Evolutionary conservation across 2,113 vertebrate species (phyloP).

Genomic region (Bostrychus sinensis): DNA sequence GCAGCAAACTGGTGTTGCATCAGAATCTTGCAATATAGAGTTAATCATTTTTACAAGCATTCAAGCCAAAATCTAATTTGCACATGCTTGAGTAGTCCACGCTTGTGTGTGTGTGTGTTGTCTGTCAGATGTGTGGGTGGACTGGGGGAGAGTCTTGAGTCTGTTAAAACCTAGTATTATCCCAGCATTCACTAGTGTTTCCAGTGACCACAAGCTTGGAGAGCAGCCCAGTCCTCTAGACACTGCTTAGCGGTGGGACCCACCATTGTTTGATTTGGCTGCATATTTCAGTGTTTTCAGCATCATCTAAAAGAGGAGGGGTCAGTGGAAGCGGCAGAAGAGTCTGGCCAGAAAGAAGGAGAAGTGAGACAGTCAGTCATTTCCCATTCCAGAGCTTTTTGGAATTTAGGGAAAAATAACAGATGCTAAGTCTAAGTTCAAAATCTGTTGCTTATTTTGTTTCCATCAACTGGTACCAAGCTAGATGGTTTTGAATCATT

Average conservation of each 20-base stretch:
- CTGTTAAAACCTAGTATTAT: constrained; percentile 72
- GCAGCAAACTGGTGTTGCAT: constrained; percentile 31
- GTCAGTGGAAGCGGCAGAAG: constrained; percentile 62
- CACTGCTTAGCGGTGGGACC: constrained; percentile 80
- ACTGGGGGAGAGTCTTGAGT: constrained; percentile 40
- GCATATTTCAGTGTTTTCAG: constrained; percentile 79
- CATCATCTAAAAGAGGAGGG: constrained; percentile 77
- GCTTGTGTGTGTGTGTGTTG: constrained; percentile 14
- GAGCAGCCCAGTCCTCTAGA: constrained; percentile 81
- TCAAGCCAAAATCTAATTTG: constrained; percentile 12
- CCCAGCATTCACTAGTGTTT: constrained; percentile 70
- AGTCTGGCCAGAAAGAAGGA: constrained; percentile 64
- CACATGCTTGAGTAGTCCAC: constrained; percentile 11
- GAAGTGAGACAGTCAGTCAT: constrained; percentile 37
- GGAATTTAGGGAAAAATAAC: constrained; percentile 52
- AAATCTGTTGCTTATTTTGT: constrained; percentile 35
- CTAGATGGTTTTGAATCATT: neutral
- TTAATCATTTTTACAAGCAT: constrained; percentile 10
- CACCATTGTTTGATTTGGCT: constrained; percentile 83
- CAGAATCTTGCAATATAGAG: constrained; percentile 22
- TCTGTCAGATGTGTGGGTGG: constrained; percentile 45
- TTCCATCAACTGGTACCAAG: constrained; percentile 8
- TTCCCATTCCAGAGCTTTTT: constrained; percentile 50
- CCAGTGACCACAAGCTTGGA: constrained; percentile 79
- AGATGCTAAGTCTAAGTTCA: constrained; percentile 53